Evolutionary conservation across 2,113 vertebrate genomes (phyloP).

Genomic region (Acrocephalus arundinaceus): DNA sequence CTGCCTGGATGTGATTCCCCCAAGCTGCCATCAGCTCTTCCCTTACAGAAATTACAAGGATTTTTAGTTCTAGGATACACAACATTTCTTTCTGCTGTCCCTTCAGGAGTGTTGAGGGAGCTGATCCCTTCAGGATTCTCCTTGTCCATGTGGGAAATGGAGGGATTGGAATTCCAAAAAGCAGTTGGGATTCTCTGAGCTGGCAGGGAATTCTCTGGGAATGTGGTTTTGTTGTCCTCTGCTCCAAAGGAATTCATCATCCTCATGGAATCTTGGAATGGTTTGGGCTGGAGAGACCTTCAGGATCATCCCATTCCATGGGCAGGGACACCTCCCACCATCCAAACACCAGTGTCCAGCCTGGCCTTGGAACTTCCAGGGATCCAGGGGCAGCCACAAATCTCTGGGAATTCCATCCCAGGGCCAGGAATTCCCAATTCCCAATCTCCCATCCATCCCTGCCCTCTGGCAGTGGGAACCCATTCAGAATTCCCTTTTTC

Average conservation of each 20-base stretch:
- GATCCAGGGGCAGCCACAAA: not conserved
- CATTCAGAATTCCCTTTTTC: not conserved
- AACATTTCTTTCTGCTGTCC: not conserved
- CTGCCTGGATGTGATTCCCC: not conserved
- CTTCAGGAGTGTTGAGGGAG: not conserved
- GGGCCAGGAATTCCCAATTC: not conserved
- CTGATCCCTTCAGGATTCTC: not conserved
- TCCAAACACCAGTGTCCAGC: rapidly evolving
- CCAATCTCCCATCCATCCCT: not conserved
- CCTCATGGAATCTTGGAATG: not conserved
- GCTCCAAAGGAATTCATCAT: not conserved
- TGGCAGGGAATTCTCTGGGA: not conserved
- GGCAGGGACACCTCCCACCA: not conserved
- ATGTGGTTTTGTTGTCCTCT: not conserved
- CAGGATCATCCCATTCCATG: not conserved
- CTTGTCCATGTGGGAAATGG: not conserved
- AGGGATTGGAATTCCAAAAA: not conserved
- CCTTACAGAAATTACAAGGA: rapidly evolving
- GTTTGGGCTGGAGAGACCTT: not conserved
- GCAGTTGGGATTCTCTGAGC: not conserved
- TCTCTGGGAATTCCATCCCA: not conserved
- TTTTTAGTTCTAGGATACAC: not conserved
- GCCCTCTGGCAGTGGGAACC: not conserved
- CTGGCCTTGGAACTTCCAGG: not conserved
- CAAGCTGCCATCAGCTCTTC: rapidly evolving